Evolutionary conservation across 2,113 vertebrate genomes (phyloP).

Genomic region (Marmota monax): DNA sequence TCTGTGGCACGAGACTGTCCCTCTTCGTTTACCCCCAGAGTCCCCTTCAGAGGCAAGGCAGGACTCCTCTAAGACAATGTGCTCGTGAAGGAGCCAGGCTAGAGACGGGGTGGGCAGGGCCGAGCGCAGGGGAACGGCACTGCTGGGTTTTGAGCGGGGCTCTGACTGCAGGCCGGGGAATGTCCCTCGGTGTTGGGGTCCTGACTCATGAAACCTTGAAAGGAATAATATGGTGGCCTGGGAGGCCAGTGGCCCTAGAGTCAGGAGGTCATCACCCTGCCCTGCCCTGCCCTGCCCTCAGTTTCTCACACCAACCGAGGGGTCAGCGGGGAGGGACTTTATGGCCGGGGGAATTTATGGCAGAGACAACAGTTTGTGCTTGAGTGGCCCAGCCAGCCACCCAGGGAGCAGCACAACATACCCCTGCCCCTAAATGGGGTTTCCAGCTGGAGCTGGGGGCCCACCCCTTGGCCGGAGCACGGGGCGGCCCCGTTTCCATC

Average conservation of each 20-base stretch:
- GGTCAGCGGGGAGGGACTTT: conserved; percentile 72
- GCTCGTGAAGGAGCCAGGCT: not conserved
- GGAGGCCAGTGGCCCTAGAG: conserved; percentile 69
- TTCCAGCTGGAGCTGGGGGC: conserved; percentile 83
- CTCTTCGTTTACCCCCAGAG: not conserved
- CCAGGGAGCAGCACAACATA: conserved; percentile 77
- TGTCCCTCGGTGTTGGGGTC: not conserved
- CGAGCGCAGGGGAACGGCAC: not conserved
- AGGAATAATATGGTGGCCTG: conserved; percentile 40
- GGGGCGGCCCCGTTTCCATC: conserved; percentile 72
- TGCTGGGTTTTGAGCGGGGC: not conserved
- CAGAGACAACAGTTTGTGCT: conserved; percentile 80
- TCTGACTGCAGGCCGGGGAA: not conserved
- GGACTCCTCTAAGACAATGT: not conserved
- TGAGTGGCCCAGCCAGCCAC: conserved; percentile 53
- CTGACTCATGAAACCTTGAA: not conserved
- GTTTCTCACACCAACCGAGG: conserved; percentile 76
- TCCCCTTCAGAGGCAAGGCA: not conserved
- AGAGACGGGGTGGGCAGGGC: not conserved
- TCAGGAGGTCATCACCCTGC: conserved; percentile 82
- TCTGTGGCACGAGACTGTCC: not conserved
- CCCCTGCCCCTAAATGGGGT: conserved; percentile 79
- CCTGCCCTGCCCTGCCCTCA: conserved; percentile 70
- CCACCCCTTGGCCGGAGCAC: conserved; percentile 29
- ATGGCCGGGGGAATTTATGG: conserved; percentile 82